phyloP scores from a whole-genome alignment of 2,113 vertebrate species.

The Mungos mungo region DNA sequence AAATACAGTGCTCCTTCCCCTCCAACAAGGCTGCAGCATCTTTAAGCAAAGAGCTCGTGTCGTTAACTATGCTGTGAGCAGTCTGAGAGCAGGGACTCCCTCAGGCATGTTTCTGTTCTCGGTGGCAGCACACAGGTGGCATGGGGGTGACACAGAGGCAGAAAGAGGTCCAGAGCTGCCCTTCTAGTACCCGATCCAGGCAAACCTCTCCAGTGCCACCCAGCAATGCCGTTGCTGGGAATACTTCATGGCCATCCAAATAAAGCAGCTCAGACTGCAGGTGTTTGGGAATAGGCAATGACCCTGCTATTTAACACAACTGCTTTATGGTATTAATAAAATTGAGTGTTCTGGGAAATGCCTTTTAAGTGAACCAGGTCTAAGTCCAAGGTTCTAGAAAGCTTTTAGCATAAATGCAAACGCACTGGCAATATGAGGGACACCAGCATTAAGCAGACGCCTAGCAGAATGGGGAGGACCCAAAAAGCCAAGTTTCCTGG shows the following conservation, averaged over 20 bases:
- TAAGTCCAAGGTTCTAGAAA: constrained; percentile 54
- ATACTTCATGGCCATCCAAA: neutral
- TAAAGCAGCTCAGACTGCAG: neutral
- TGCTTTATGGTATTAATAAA: constrained; percentile 68
- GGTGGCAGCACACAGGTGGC: neutral
- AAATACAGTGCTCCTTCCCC: neutral
- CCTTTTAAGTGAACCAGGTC: constrained; percentile 62
- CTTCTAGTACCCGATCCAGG: neutral
- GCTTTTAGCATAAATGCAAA: constrained; percentile 67
- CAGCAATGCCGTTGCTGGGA: constrained; percentile 25
- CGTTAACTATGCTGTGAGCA: neutral
- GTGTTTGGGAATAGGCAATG: constrained; percentile 60
- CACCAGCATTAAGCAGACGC: neutral
- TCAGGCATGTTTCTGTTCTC: neutral
- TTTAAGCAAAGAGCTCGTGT: neutral
- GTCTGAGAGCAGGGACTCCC: neutral
- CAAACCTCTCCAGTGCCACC: neutral
- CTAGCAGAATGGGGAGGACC: neutral
- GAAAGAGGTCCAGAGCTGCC: neutral
- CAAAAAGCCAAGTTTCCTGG: neutral
- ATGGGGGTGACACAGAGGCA: neutral
- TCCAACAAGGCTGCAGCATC: neutral
- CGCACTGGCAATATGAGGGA: neutral
- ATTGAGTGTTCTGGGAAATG: constrained; percentile 71
- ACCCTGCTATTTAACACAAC: constrained; percentile 36